phyloP scores from a whole-genome alignment of 35 echinoderm and acorn worm genomes.

The Strongylocentrotus purpuratus region DNA sequence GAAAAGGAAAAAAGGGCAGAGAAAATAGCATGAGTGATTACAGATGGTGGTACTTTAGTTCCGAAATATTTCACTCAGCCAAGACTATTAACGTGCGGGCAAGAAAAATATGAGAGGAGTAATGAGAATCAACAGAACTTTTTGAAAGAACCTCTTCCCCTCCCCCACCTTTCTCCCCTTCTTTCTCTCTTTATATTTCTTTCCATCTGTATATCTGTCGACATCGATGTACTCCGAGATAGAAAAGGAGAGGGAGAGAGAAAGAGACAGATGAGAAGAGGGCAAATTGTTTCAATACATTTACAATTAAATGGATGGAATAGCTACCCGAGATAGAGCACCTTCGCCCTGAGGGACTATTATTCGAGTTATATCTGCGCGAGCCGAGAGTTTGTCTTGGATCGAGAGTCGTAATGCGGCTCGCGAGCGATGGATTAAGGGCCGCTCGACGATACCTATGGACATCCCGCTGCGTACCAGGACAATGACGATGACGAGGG shows the following conservation, averaged over 20 bases:
- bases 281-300: constrained; percentile 14
- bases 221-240: not conserved
- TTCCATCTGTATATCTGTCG: not conserved
- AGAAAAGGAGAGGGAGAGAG: not conserved
- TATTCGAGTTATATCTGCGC: not conserved
- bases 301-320: constrained; percentile 13
- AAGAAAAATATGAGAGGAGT: constrained; percentile 35
- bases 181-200: not conserved
- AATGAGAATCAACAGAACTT: constrained; percentile 38
- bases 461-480: not conserved
- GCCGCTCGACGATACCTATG: constrained; percentile 16
- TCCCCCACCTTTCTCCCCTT: not conserved
- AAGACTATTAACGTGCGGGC: constrained; percentile 15
- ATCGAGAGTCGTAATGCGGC: constrained; percentile 35
- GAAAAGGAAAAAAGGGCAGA: not conserved
- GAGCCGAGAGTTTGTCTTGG: constrained; percentile 28
- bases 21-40: constrained; percentile 29
- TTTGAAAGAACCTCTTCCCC: not conserved
- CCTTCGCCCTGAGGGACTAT: constrained; percentile 29
- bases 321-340: not conserved
- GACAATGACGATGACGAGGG: not conserved
- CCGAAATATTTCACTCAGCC: constrained; percentile 19
- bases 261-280: not conserved
- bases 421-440: constrained; percentile 48
- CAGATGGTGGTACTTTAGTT: constrained; percentile 29